phyloP scores from a whole-genome alignment of 2,888 invertebrate species.

The Ptilodon capucinus region DNA sequence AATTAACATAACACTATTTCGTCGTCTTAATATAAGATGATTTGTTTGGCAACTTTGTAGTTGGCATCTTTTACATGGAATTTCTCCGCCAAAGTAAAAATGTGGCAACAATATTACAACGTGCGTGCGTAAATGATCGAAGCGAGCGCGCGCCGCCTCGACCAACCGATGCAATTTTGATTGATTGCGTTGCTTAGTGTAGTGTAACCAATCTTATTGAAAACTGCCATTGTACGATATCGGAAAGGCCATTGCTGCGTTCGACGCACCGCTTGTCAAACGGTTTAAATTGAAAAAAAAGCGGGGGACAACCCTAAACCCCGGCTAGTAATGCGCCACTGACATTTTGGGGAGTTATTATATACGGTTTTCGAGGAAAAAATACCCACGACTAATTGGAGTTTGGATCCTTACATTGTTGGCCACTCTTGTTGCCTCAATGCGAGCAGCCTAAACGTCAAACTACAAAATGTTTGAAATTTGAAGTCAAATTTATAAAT shows the following conservation, averaged over 20 bases:
- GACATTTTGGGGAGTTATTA: constrained; percentile 71
- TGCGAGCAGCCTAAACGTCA: too few relatives aligned
- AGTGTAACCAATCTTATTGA: constrained; percentile 83
- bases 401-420: constrained; percentile 9
- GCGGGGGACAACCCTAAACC: constrained; percentile 75
- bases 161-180: constrained; percentile 79
- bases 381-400: constrained; percentile 27
- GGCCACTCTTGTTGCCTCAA: neutral
- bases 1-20: too few relatives aligned
- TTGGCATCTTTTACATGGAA: neutral
- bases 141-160: constrained; percentile 62
- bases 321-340: constrained; percentile 56
- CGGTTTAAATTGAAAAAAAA: constrained; percentile 80
- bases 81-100: neutral
- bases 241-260: constrained; percentile 74
- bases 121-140: constrained; percentile 43
- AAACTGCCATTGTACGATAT: constrained; percentile 73
- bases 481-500: too few relatives aligned
- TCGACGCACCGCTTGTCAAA: constrained; percentile 76
- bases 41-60: too few relatives aligned
- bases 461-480: too few relatives aligned
- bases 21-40: too few relatives aligned
- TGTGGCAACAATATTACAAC: constrained; percentile 10
- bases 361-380: constrained; percentile 46
- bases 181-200: constrained; percentile 82